Percentiles rank a stretch among this genome's conserved stretches.
Conservation (phyloP, 1,140 invertebrate species). For the Ooceraea biroi region DNA sequence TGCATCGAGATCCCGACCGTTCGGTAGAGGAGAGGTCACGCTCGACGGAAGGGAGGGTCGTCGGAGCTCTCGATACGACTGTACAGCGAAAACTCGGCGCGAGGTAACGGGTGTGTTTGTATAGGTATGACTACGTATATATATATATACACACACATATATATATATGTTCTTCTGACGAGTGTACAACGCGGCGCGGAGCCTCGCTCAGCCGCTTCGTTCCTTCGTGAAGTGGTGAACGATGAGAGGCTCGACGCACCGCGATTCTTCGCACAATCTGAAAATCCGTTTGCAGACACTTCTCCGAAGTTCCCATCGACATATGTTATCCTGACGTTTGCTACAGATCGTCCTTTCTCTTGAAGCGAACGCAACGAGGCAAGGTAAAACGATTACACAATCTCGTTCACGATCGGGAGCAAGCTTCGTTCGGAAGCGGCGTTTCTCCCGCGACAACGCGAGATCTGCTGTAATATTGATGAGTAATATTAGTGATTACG, state of each 20-base stretch:
- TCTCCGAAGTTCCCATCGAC: not conserved
- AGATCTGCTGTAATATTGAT: conserved; percentile 58
- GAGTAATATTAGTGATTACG: conserved; percentile 58
- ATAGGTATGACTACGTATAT: conserved; percentile 64
- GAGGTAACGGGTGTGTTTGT: conserved; percentile 46
- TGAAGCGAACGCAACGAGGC: not conserved
- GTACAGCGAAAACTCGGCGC: conserved; percentile 38
- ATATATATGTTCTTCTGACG: conserved; percentile 50
- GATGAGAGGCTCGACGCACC: not conserved
- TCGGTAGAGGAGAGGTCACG: conserved; percentile 11
- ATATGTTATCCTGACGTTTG: not conserved
- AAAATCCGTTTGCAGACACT: not conserved
- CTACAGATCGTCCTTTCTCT: not conserved
- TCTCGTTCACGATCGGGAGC: conserved; percentile 49
- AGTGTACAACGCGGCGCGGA: conserved; percentile 37
- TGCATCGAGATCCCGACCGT: conserved; percentile 51
- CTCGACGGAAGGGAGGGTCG: not conserved
- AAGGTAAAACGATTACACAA: conserved; percentile 34
- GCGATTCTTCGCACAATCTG: conserved; percentile 20
- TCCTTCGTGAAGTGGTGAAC: not conserved
- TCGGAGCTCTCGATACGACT: conserved; percentile 39
- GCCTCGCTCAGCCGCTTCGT: conserved; percentile 1
- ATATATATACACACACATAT: no score
- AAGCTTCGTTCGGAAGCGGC: conserved; percentile 1
- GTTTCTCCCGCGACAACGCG: conserved; percentile 32